phyloP scores from a whole-genome alignment of 2,797 vertebrate genomes.

The Hyperoplus immaculatus region DNA sequence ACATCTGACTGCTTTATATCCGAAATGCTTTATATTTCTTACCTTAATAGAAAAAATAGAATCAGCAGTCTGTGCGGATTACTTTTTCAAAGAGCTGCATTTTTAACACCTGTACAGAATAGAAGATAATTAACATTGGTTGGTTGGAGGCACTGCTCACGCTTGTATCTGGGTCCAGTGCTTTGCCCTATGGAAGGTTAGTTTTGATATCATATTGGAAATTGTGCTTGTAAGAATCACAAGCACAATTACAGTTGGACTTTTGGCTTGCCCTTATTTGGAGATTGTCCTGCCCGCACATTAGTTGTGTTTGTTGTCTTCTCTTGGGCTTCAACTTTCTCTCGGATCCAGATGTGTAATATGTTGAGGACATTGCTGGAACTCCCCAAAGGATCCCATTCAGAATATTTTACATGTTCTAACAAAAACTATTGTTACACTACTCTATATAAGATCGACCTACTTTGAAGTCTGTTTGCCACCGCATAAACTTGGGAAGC shows the following conservation, averaged over 20 bases:
- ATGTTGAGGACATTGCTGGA: not conserved
- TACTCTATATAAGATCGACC: not conserved
- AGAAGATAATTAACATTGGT: not conserved
- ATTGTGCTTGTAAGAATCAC: not conserved
- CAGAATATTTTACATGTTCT: too few species aligned
- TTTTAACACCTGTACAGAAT: not conserved
- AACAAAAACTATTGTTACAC: not conserved
- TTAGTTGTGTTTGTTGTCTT: not conserved
- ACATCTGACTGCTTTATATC: not conserved
- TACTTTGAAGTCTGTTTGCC: slow-evolving; percentile 8
- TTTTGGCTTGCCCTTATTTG: not conserved
- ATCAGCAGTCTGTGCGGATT: too few species aligned
- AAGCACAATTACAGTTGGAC: not conserved
- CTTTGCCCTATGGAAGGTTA: not conserved
- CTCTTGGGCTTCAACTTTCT: not conserved
- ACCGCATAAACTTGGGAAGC: not conserved
- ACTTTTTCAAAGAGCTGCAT: not conserved
- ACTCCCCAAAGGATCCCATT: not conserved
- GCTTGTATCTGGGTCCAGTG: not conserved
- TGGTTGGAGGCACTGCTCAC: not conserved
- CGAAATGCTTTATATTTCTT: not conserved
- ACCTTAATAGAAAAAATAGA: not conserved
- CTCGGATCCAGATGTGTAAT: not conserved
- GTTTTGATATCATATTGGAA: not conserved
- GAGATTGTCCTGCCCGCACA: not conserved